Evolutionary conservation across 2,888 invertebrate genomes (phyloP).

Genomic region (Leptura quadrifasciata): DNA sequence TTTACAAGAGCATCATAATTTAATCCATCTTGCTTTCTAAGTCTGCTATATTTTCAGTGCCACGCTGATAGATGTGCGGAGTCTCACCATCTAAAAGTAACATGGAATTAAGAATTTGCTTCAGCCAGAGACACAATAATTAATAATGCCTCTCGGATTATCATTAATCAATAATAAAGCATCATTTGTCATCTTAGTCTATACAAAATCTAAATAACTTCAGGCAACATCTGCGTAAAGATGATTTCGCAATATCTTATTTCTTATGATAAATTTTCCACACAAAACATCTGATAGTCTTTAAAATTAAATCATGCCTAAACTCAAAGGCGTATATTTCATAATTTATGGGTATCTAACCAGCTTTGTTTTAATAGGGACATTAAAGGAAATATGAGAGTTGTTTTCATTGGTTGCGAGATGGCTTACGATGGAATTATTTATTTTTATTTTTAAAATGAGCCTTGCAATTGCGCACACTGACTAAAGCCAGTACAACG

Average conservation of each 20-base stretch:
- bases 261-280: not conserved
- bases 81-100: not conserved
- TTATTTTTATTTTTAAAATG: too few species aligned
- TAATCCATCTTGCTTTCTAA: too few species aligned
- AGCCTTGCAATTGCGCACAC: too few species aligned
- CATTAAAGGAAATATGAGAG: not conserved
- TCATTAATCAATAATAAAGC: conserved; percentile 34
- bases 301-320: not conserved
- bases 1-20: too few species aligned
- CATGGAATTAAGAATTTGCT: not conserved
- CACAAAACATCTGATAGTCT: not conserved
- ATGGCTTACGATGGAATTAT: too few species aligned
- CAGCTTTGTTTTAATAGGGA: not conserved
- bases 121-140: conserved; percentile 14
- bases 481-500: too few species aligned
- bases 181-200: conserved; percentile 33
- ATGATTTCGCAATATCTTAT: not conserved
- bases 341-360: not conserved
- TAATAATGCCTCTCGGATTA: conserved; percentile 27
- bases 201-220: conserved; percentile 22
- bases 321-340: not conserved
- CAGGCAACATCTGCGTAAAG: conserved; percentile 14
- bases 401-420: not conserved
- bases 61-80: not conserved
- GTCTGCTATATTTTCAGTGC: too few species aligned